Base-by-base conservation (phyloP, 1,140 invertebrate genomes). In the Drosophila elegans region DNA sequence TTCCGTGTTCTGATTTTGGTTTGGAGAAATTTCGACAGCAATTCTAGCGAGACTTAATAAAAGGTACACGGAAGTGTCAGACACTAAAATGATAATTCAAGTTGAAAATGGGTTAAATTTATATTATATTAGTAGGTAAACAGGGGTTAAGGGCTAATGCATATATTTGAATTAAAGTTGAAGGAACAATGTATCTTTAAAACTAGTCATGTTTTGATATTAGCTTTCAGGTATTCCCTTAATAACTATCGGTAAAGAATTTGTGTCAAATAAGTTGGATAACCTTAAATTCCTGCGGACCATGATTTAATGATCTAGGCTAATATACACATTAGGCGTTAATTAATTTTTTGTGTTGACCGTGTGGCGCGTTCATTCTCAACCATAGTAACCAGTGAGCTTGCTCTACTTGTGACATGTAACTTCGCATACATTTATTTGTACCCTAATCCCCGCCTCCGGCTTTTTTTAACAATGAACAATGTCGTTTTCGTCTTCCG, bases 401-500 rank as follows among this genome's bases (percentile, higher is more conserved):
- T 66, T 41, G 9, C 27, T 38, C 49, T 59, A 66, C 57, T 67
- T 41, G 27, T 2, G 12, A 16, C 6, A 10, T 38, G 25, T 45
- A 45, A n/a, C n/a, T n/a, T n/a, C n/a, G n/a, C 11, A 25, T 49
- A 34, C 25, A 6, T 12, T 32, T 13, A 41, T 45, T 67, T 21
- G 27, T 25, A 4, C 36, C 53, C 27, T 6, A 34, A 48, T 32
- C 32, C 32, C 32, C 13, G 25, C 10, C 11, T 21, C 7, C 12
- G 27, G 13, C 25, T 13, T 13, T 21, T n/a, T n/a, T n/a, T n/a
- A n/a, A n/a, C n/a, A n/a, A n/a, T 12, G 32, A 25, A 52, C 42
- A 67, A 57, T 68, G 44, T 42, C 46, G 41, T 77, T 60, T 63
- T 75, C 72, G 75, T 68, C 52, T 51, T 42, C 66, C 45, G 64